Evolutionary conservation across 2,797 vertebrate genomes (phyloP).

Genomic region (Siniperca scherzeri): DNA sequence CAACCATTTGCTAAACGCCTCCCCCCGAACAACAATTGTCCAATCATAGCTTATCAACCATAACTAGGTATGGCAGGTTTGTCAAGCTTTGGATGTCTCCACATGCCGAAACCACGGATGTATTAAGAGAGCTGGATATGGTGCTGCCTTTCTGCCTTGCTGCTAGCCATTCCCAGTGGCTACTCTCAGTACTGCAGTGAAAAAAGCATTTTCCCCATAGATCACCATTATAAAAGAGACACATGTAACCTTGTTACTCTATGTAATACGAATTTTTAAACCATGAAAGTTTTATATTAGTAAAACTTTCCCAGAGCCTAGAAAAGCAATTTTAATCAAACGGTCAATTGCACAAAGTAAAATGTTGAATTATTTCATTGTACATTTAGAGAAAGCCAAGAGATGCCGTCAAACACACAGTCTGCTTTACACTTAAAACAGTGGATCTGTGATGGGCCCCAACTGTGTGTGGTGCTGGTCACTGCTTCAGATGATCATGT

Average conservation of each 20-base stretch:
- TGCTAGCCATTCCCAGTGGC: neutral
- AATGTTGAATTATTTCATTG: neutral
- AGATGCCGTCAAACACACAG: neutral
- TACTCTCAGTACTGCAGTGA: neutral
- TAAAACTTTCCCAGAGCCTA: too few relatives aligned
- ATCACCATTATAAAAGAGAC: too few relatives aligned
- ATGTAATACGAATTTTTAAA: too few relatives aligned
- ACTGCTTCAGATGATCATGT: constrained; percentile 15
- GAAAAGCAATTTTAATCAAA: too few relatives aligned
- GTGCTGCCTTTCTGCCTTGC: too few relatives aligned
- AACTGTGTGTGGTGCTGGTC: constrained; percentile 3
- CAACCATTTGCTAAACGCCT: neutral
- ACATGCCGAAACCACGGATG: neutral
- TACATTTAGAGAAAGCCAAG: neutral
- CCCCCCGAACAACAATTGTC: neutral
- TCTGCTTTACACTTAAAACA: too few relatives aligned
- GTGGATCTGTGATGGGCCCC: neutral
- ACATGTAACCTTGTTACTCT: too few relatives aligned
- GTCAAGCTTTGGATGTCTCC: neutral
- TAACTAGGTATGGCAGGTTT: neutral
- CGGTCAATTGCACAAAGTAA: too few relatives aligned
- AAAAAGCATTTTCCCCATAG: neutral
- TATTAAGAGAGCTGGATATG: neutral
- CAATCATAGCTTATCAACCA: neutral
- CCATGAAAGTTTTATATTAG: too few relatives aligned